phyloP scores from a whole-genome alignment of 2,888 invertebrate species.

The Venusia cambrica region DNA sequence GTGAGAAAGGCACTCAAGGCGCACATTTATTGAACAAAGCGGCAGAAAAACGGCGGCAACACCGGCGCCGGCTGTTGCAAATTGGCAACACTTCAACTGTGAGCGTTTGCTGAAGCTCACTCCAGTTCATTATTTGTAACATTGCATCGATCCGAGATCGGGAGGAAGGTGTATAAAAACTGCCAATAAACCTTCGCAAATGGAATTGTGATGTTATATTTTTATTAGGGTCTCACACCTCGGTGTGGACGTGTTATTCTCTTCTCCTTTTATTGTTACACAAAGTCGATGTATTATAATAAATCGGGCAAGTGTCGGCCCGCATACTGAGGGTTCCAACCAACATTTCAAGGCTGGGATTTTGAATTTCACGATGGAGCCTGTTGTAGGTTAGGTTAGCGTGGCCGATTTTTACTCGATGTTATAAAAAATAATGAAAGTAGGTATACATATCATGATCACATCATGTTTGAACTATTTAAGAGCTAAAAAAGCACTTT shows the following conservation, averaged over 20 bases:
- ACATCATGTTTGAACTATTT: no score
- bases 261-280: slow-evolving; percentile 8
- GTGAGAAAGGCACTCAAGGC: slow-evolving; percentile 55
- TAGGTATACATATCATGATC: no score
- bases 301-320: no score
- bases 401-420: no score
- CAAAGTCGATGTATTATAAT: no score
- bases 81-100: slow-evolving; percentile 67
- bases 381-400: no score
- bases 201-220: slow-evolving; percentile 28
- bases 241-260: slow-evolving; percentile 10
- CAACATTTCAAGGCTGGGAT: no score
- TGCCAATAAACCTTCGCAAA: slow-evolving; percentile 28
- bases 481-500: no score
- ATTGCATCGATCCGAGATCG: slow-evolving; percentile 54
- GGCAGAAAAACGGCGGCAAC: slow-evolving; percentile 69
- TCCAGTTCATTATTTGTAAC: slow-evolving; percentile 69
- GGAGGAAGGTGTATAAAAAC: slow-evolving; percentile 35
- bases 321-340: no score
- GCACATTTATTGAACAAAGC: slow-evolving; percentile 70
- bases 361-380: no score
- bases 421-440: no score
- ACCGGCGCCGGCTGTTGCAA: slow-evolving; percentile 67
- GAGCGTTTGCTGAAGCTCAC: slow-evolving; percentile 59
- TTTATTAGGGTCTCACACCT: slow-evolving; percentile 23